A percentile compares a stretch with the other conserved stretches of the same genome.
Conservation (phyloP, 1,140 invertebrate genomes). For the Brachystomella parvula region DNA sequence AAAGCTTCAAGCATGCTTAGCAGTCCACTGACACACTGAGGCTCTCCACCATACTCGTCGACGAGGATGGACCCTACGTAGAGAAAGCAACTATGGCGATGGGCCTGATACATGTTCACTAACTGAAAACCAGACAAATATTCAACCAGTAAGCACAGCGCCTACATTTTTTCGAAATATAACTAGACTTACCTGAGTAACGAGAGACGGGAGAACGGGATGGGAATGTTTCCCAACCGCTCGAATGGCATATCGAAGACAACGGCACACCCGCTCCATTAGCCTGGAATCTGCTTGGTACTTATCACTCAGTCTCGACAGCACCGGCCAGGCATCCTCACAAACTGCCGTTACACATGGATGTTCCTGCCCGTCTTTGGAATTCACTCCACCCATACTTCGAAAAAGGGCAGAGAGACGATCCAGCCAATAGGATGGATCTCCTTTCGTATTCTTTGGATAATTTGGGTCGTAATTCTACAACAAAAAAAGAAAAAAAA, state of each 20-base stretch:
- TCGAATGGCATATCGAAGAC: conserved; percentile 78
- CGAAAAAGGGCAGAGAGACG: conserved; percentile 81
- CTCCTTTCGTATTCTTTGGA: conserved; percentile 50
- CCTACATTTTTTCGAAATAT: background rate
- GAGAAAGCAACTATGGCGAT: conserved; percentile 88
- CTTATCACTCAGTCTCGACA: conserved; percentile 65
- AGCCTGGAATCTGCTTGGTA: conserved; percentile 75
- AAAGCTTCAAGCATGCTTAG: conserved; percentile 81
- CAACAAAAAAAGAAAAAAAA: conserved; percentile 1
- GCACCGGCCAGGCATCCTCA: conserved; percentile 74
- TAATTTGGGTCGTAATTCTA: background rate
- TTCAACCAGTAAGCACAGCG: background rate
- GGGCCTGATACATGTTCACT: conserved; percentile 66
- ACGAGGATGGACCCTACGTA: conserved; percentile 92
- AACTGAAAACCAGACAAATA: conserved; percentile 52
- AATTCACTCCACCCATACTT: conserved; percentile 53
- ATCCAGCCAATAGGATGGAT: conserved; percentile 90
- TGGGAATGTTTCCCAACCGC: conserved; percentile 71
- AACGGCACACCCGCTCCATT: conserved; percentile 85
- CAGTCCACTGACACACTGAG: conserved; percentile 61
- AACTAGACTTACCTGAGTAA: conserved; percentile 55
- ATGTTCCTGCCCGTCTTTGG: conserved; percentile 54
- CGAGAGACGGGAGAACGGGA: conserved; percentile 67
- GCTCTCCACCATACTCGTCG: conserved; percentile 77
- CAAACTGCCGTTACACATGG: conserved; percentile 71